Base-by-base conservation (phyloP, 2,888 invertebrate genomes). In the Synergus laeviventris region DNA sequence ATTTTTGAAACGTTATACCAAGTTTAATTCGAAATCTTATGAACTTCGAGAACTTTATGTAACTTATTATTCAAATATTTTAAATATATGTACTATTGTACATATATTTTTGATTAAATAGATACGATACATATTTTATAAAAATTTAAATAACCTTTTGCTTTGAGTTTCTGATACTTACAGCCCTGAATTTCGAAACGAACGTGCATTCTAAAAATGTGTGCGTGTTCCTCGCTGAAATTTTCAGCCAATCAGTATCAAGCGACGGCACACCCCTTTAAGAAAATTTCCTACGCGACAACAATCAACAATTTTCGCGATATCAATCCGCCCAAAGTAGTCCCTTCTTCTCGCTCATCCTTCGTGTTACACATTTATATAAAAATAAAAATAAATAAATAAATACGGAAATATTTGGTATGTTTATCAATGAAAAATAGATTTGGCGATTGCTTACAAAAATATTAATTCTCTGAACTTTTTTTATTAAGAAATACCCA, bases 211-310 rank as follows among this genome's bases (percentile, higher is more conserved):
- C n/a, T 14, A 18, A 7, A 21, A 24, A 16, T 45, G 66, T 66
- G 24, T 66, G 3, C 11, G 39, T 64, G 4, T 64, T 14, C 39
- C 14, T 64, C 18, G 21, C 42, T 39, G 42, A 66, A 45, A 66
- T 45, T 66, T 66, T 45, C 16, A 24, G 24, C 66, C 66, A 66
- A 66, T 66, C 45, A 42, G 18, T 5, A 5, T 9, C 2, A 38
- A 11, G n/a, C 12, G 18, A 38, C 62, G 18, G 38, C 62, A 39
- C 38, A 39, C 18, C 39, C 12, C 36, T 11, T 39, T 11, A 11
- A 39, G 38, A 54, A 54, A 49, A 31, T 61, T 54, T 54, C n/a
- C 60, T 61, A 54, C 60, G 24, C 60, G 60, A 61, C 24, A 16
- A 31, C 16, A 54, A 54, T 61, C n/a, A 14, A 9, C 18, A 5